Base-by-base conservation (phyloP, 2,888 invertebrate species). In the Phaonia tiefii region DNA sequence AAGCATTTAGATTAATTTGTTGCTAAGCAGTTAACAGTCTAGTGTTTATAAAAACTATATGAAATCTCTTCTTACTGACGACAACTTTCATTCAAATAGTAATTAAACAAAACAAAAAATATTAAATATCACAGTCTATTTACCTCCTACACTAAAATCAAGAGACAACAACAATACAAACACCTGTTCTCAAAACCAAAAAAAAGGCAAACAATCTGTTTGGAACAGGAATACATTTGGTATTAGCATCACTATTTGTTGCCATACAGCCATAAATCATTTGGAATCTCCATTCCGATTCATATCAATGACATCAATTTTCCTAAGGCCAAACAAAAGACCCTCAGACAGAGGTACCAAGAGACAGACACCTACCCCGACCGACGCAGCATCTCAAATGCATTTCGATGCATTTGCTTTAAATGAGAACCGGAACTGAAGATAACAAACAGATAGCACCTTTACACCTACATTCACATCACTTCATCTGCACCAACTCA, bases 391-490 rank as follows among this genome's bases (percentile, higher is more conserved):
- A 81, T 76, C 78, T 58, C 42, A 31, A 11, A 42, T 81, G 70
- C 69, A 75, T 60, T 71, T 58, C 39, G 31, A 5, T 31, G 31
- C 31, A 31, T 31, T 31, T 31, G n/a, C n/a, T 31, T 3, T 49
- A 75, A 80, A 75, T 73, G 39, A 46, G 70, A 77, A 75, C 77
- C 81, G 81, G 81, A 81, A 81, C 81, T 81, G 69, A 60, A 78
- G 78, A 78, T 75, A 72, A 75, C 63, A 72, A 75, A 72, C 81
- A 78, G 75, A 81, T 81, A 78, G 78, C 78, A 75, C 75, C 75
- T 65, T 63, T 63, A 78, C 75, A 71, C 58, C 51, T 22, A 65
- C 69, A 65, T 10, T 25, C 26, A 17, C 46, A 1, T 20, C 37
- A 22, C n/a, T 22, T 15, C 49, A 49, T 17, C 26, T n/a, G 15